Conservation (phyloP, 2,113 vertebrate species). For the Copsychus sechellarum region DNA sequence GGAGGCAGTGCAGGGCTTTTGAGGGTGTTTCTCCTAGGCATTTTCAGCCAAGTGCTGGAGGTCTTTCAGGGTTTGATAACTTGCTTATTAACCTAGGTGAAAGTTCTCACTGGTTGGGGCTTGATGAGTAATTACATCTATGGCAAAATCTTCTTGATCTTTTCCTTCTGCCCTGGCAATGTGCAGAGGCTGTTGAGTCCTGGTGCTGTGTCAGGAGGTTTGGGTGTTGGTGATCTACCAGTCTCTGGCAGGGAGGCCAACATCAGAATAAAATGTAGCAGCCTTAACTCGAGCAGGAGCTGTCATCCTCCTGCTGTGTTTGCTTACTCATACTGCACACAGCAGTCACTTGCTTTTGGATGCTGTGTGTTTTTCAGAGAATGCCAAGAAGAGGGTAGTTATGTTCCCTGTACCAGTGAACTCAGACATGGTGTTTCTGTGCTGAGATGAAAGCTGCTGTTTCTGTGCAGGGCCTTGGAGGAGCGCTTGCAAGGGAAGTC, state of each 20-base stretch:
- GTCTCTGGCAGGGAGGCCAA: neutral
- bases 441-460: neutral
- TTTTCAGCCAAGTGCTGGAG: neutral
- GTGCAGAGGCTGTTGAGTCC: neutral
- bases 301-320: neutral
- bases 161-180: neutral
- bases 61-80: neutral
- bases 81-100: neutral
- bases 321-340: neutral
- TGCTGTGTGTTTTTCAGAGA: neutral
- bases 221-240: neutral
- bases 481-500: conserved; percentile 70
- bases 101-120: neutral
- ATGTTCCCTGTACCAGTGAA: neutral
- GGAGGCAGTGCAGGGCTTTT: neutral
- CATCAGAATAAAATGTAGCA: neutral
- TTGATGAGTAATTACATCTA: neutral
- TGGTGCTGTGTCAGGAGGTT: neutral
- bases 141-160: neutral
- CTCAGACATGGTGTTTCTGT: neutral
- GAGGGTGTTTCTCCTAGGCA: neutral
- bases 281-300: neutral
- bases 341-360: neutral
- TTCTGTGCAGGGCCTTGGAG: conserved; percentile 76
- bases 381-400: neutral